Conservation (phyloP, 2,113 vertebrate genomes). For the Periophthalmodon schlosseri region DNA sequence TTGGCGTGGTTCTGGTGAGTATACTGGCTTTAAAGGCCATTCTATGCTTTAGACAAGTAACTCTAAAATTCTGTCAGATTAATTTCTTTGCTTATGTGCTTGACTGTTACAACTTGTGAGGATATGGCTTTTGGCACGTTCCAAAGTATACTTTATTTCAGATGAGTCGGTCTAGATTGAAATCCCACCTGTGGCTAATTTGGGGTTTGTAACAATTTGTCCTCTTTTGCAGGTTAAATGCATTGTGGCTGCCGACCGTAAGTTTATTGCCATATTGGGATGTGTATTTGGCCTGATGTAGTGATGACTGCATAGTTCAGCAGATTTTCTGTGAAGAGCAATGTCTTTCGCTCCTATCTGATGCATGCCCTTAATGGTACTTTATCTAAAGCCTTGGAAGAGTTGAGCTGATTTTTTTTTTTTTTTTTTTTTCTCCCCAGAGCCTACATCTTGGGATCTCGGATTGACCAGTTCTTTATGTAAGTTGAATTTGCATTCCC, state of each 20-base stretch:
- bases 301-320: slow-evolving; percentile 59
- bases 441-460: not conserved
- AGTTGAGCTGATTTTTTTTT: no score
- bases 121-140: not conserved
- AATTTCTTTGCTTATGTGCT: slow-evolving; percentile 74
- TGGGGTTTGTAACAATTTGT: no score
- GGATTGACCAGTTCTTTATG: no score
- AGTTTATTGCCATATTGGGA: slow-evolving; percentile 13
- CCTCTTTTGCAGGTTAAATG: no score
- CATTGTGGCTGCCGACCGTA: no score
- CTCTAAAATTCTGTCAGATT: slow-evolving; percentile 82
- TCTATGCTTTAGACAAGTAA: slow-evolving; percentile 53
- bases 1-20: not conserved
- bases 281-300: not conserved
- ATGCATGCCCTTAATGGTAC: no score
- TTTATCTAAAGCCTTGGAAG: no score
- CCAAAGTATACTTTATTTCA: no score
- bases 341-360: not conserved
- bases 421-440: not conserved
- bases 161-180: no score
- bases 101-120: slow-evolving; percentile 76
- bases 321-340: slow-evolving; percentile 64
- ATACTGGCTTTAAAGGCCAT: not conserved
- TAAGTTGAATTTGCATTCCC: no score
- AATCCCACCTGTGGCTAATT: no score